A percentile compares a stretch with the other conserved stretches of the same genome.
phyloP scores from a whole-genome alignment of 2,797 vertebrate species.

The Epinephelus coioides region DNA sequence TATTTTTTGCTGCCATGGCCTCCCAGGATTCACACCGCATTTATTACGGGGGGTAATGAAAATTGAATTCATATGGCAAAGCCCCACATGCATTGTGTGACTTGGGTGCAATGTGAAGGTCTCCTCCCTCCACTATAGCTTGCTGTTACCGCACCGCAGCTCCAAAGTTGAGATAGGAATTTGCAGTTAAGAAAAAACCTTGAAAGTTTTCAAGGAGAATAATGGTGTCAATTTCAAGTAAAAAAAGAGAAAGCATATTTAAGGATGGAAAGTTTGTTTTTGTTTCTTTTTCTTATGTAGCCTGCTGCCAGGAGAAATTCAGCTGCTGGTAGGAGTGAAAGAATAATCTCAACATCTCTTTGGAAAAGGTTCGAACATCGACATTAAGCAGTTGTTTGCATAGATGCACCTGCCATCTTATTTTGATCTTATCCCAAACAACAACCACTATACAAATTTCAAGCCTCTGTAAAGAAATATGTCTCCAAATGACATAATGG shows the following conservation, averaged over 20 bases:
- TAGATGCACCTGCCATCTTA: constrained; percentile 30
- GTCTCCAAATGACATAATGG: constrained; percentile 32
- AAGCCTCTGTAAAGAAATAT: constrained; percentile 32
- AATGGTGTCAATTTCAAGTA: constrained; percentile 32
- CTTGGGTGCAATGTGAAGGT: constrained; percentile 69
- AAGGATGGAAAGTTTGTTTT: constrained; percentile 50
- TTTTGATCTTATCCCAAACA: constrained; percentile 37
- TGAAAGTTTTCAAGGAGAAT: constrained; percentile 60
- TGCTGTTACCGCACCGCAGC: constrained; percentile 29
- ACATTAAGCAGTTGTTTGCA: constrained; percentile 34
- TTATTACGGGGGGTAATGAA: constrained; percentile 87
- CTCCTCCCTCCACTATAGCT: constrained; percentile 61
- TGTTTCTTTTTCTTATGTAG: constrained; percentile 29
- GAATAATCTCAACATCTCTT: constrained; percentile 16
- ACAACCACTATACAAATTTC: constrained; percentile 1
- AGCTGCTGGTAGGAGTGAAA: constrained; percentile 3
- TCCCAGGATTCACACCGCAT: constrained; percentile 85
- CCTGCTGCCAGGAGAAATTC: constrained; percentile 20
- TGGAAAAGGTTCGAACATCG: constrained; percentile 21
- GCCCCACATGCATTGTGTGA: constrained; percentile 74
- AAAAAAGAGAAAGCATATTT: constrained; percentile 40
- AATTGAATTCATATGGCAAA: constrained; percentile 83
- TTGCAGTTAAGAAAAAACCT: constrained; percentile 22
- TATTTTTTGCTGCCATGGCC: constrained; percentile 85
- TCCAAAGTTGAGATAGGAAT: constrained; percentile 46